Evolutionary conservation across 2,797 vertebrate genomes (phyloP).

Genomic region (Trematomus bernacchii): DNA sequence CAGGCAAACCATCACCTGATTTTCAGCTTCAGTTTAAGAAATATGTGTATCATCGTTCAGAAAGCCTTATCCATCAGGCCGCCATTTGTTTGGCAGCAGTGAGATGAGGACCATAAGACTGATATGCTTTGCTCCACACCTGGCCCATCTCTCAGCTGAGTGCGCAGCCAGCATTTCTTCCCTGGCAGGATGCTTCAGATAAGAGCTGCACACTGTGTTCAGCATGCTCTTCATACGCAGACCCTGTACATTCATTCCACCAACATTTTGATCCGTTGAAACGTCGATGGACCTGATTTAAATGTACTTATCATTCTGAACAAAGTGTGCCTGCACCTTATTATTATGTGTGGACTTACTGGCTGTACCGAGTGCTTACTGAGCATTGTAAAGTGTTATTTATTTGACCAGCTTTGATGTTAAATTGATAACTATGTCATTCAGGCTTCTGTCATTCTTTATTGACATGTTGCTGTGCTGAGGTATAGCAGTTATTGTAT

Average conservation of each 20-base stretch:
- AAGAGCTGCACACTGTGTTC: constrained; percentile 61
- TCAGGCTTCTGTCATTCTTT: constrained; percentile 1
- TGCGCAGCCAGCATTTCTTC: constrained; percentile 70
- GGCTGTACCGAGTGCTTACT: constrained; percentile 11
- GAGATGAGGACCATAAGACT: constrained; percentile 44
- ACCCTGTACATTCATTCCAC: constrained; percentile 46
- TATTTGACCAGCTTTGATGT: constrained; percentile 5
- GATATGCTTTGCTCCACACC: constrained; percentile 62
- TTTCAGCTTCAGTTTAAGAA: constrained; percentile 13
- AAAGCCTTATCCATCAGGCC: constrained; percentile 17
- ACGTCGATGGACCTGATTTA: constrained; percentile 46
- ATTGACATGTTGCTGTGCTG: neutral
- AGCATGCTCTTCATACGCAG: constrained; percentile 40
- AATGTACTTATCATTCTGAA: constrained; percentile 36
- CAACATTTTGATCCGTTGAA: constrained; percentile 57
- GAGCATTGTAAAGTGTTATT: constrained; percentile 9
- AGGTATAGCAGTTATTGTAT: neutral
- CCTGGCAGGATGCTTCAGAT: constrained; percentile 60
- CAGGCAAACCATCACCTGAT: constrained; percentile 16
- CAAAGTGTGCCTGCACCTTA: constrained; percentile 22
- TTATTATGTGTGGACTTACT: constrained; percentile 23
- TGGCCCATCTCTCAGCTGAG: constrained; percentile 63
- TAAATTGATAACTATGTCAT: constrained; percentile 20
- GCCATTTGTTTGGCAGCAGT: constrained; percentile 46
- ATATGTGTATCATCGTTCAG: constrained; percentile 16